Conservation (phyloP, 2,113 vertebrate species). For the Mirounga angustirostris region DNA sequence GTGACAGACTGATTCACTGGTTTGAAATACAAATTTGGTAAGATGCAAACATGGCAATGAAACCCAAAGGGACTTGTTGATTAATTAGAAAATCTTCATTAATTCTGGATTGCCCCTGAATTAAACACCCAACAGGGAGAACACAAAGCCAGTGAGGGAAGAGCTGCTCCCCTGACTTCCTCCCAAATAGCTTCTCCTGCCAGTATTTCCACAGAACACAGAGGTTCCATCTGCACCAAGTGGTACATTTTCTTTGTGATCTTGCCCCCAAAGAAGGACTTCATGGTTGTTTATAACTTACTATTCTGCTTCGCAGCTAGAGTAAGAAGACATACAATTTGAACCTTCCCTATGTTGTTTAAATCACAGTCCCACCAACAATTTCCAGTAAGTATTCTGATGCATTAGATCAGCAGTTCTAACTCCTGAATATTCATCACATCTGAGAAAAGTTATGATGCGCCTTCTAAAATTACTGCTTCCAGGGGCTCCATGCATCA, state of each 20-base stretch:
- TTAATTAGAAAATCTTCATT: slow-evolving; percentile 4
- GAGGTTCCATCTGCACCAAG: too few species aligned
- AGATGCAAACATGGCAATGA: background rate
- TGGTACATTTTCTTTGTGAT: background rate
- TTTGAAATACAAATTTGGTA: slow-evolving; percentile 23
- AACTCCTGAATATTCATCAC: background rate
- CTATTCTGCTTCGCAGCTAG: background rate
- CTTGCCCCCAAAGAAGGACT: background rate
- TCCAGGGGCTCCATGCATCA: background rate
- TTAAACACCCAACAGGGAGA: background rate
- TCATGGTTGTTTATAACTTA: background rate
- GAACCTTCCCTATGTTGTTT: background rate
- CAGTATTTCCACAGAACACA: background rate
- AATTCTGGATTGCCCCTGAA: background rate
- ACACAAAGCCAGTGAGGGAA: background rate
- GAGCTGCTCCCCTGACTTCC: background rate
- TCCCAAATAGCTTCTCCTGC: background rate
- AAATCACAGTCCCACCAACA: background rate
- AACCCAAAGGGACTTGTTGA: background rate
- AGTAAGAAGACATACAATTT: background rate
- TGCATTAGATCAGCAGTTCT: background rate
- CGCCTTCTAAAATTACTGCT: background rate
- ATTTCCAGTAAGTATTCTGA: background rate
- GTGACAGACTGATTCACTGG: background rate
- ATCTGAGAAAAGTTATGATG: background rate